Conservation (phyloP, 1,140 invertebrate genomes). For the Octopus sinensis region DNA sequence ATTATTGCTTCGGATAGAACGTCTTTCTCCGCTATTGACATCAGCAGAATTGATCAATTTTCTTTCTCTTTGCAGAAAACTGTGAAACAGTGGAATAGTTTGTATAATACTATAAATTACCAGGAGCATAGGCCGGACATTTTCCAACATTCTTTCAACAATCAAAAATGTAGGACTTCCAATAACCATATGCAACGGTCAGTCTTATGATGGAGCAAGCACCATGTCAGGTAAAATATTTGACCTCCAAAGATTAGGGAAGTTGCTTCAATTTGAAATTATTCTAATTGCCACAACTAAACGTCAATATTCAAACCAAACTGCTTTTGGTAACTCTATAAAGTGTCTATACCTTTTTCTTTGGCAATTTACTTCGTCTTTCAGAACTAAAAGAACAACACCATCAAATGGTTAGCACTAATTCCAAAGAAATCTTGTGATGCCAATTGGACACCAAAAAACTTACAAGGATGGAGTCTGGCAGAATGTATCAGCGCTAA, state of each 20-base stretch:
- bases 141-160: not conserved
- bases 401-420: too few species aligned
- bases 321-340: slow-evolving; percentile 3
- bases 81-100: not conserved
- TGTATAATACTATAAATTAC: not conserved
- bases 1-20: too few species aligned
- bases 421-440: too few species aligned
- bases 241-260: slow-evolving; percentile 11
- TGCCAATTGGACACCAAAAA: too few species aligned
- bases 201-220: slow-evolving; percentile 13
- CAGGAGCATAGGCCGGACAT: not conserved
- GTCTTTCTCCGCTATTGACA: not conserved
- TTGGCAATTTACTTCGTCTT: not conserved
- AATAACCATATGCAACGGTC: slow-evolving; percentile 2
- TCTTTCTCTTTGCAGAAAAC: not conserved
- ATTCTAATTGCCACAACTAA: not conserved
- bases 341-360: not conserved
- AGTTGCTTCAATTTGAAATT: not conserved
- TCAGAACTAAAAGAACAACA: not conserved
- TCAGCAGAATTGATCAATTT: not conserved
- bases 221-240: slow-evolving; percentile 7
- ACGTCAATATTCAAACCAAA: not conserved
- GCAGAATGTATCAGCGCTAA: not conserved
- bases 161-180: not conserved
- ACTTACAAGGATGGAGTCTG: not conserved